phyloP scores from a whole-genome alignment of 2,888 invertebrate species.

The Terebella lapidaria region DNA sequence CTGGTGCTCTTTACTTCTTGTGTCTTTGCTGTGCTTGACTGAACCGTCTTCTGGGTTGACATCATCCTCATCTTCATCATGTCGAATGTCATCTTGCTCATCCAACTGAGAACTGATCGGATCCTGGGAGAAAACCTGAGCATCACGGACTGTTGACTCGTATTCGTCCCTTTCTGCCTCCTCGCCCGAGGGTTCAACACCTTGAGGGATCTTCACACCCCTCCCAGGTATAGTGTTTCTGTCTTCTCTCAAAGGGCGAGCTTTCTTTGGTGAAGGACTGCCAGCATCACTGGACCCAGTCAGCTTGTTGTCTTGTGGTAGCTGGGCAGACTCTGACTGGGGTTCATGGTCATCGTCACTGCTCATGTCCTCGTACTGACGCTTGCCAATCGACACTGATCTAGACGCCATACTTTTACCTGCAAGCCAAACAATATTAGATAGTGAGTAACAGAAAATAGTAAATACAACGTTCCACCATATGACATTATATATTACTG shows the following conservation, averaged over 20 bases:
- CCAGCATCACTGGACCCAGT: neutral
- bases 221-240: neutral
- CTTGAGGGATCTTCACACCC: neutral
- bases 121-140: neutral
- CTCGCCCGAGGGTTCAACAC: neutral
- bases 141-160: neutral
- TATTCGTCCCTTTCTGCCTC: neutral
- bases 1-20: neutral
- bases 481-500: no score
- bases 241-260: neutral
- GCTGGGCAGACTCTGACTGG: neutral
- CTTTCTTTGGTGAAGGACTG: neutral
- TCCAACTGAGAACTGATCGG: neutral
- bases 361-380: constrained; percentile 3
- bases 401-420: no score
- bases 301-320: no score
- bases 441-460: no score
- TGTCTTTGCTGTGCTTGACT: neutral
- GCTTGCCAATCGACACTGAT: neutral
- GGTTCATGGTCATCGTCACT: neutral
- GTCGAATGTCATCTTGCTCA: neutral
- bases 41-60: neutral
- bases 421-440: no score
- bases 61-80: neutral
- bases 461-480: no score